Evolutionary conservation across 2,888 invertebrate genomes (phyloP), one percentile per base, ranked within the genome.

Genomic region (Clitarchus hookeri): DNA sequence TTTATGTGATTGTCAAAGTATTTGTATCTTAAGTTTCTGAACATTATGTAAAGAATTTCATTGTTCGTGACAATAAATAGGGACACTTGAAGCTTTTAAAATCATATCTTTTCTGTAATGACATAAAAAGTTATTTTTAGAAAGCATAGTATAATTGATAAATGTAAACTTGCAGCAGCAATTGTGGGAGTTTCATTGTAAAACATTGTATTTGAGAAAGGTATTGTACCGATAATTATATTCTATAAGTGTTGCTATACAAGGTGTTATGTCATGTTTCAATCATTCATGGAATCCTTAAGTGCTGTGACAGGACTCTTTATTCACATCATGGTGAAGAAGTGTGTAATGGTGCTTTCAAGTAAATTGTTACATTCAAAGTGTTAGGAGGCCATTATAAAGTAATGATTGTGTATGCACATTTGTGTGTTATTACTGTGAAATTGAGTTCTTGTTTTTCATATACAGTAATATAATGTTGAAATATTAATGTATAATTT

Each of bases 391-490:
- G 16, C 65, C 65, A 65, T 65, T 65, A 65, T 19, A 23, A n/a
- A 65, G 16, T n/a, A 16, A 16, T 65, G n/a, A 16, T 11, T 65
- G 65, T 65, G n/a, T 19, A 65, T 19, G 16, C 16, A 16, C 16
- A 48, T 65, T 11, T 65, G 65, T 23, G n/a, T 65, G 65, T 65
- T 65, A 65, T 65, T 65, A n/a, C 65, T 65, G 65, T 65, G n/a
- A 65, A 65, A 65, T 23, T 65, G 65, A 65, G 65, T 65, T 65
- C 65, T 65, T 65, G 65, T 65, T 65, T 65, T 65, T 65, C 65
- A 65, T 65, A 65, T 65, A 65, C 65, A 65, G n/a, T n/a, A 65
- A 65, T 65, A n/a, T 65, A 65, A 65, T 65, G 65, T 65, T 65
- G n/a, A 65, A 65, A 65, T 65, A 65, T 65, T 65, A 65, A 65